Conservation (phyloP, 2,888 invertebrate genomes). For the Mesopsocus fuscifrons region DNA sequence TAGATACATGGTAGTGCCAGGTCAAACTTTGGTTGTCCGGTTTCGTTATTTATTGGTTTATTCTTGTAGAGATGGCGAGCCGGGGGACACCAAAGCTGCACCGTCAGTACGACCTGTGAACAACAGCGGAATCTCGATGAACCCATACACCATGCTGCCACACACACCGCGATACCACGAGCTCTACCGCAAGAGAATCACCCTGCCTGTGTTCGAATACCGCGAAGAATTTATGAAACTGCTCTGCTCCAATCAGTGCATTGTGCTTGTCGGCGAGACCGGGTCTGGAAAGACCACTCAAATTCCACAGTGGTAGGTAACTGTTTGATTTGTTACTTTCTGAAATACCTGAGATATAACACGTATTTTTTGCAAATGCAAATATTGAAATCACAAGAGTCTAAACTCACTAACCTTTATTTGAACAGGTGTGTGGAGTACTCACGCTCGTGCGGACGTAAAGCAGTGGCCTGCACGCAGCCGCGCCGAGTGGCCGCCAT, state of each 20-base stretch:
- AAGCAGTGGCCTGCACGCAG: slow-evolving; percentile 90
- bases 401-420: slow-evolving; percentile 1
- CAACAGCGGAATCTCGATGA: slow-evolving; percentile 31
- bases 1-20: too few species aligned
- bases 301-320: slow-evolving; percentile 76
- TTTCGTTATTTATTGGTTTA: too few species aligned
- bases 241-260: slow-evolving; percentile 80
- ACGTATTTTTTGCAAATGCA: not conserved
- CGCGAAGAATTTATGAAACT: slow-evolving; percentile 88
- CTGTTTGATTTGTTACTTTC: slow-evolving; percentile 16
- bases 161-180: slow-evolving; percentile 78
- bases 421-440: slow-evolving; percentile 45
- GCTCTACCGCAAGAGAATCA: slow-evolving; percentile 68
- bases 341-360: slow-evolving; percentile 9
- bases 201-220: slow-evolving; percentile 96
- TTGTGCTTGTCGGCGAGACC: slow-evolving; percentile 95
- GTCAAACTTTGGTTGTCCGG: too few species aligned
- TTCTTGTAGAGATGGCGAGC: slow-evolving; percentile 7
- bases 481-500: slow-evolving; percentile 93
- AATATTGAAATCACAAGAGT: not conserved
- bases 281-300: slow-evolving; percentile 99
- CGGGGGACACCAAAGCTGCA: not conserved
- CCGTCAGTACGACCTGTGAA: slow-evolving; percentile 24
- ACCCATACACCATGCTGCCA: slow-evolving; percentile 63
- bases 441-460: slow-evolving; percentile 40